Conservation (phyloP, 2,797 vertebrate genomes). For the Syngnathus rostellatus region DNA sequence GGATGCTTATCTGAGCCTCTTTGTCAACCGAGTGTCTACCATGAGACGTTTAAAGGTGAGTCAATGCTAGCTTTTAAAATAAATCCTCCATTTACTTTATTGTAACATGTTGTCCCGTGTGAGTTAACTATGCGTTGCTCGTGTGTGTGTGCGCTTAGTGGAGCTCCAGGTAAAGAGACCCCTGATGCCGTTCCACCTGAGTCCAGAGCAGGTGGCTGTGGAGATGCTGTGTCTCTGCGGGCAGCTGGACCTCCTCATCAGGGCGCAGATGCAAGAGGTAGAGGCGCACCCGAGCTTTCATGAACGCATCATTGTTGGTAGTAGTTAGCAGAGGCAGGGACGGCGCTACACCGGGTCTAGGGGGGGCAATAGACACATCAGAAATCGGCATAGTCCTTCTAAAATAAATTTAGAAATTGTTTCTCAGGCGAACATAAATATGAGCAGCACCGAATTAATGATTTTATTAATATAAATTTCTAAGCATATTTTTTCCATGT, state of each 20-base stretch:
- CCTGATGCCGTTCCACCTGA: conserved; percentile 69
- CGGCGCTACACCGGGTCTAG: too few species aligned
- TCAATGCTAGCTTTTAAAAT: background rate
- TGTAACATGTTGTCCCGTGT: background rate
- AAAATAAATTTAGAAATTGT: too few species aligned
- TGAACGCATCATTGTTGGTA: background rate
- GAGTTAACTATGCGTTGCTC: background rate
- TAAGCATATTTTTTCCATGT: background rate
- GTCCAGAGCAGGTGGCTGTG: conserved; percentile 72
- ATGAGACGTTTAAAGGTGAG: conserved; percentile 69
- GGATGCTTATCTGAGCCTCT: conserved; percentile 68
- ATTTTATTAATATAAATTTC: background rate
- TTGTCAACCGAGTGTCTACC: conserved; percentile 66
- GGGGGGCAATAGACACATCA: too few species aligned
- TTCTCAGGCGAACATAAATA: too few species aligned
- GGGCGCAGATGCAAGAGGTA: conserved; percentile 74
- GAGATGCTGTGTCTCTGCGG: conserved; percentile 77
- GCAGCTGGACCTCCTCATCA: conserved; percentile 75
- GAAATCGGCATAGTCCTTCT: too few species aligned
- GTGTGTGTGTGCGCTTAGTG: conserved; percentile 51
- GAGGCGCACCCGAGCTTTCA: background rate
- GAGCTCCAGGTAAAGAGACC: conserved; percentile 73
- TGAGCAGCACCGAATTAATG: too few species aligned
- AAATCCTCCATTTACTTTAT: background rate
- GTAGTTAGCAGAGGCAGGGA: too few species aligned